phyloP scores from a whole-genome alignment of 2,888 invertebrate genomes.

The Cylloceria caligata region DNA sequence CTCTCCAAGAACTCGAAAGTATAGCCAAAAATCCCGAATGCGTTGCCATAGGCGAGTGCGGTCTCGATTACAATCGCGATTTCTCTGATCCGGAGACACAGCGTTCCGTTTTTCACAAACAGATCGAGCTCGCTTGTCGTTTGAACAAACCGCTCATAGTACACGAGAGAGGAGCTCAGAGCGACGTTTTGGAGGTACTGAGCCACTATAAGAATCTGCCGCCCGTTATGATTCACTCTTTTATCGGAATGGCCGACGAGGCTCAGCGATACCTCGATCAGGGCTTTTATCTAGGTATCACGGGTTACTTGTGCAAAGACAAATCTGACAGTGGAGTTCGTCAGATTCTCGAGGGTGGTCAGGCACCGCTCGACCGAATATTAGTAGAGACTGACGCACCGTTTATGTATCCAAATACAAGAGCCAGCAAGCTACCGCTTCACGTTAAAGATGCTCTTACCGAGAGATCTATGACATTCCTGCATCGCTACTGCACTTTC shows the following conservation, averaged over 20 bases:
- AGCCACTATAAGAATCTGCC: constrained; percentile 88
- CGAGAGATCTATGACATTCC: constrained; percentile 92
- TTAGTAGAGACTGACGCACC: constrained; percentile 97
- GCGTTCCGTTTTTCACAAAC: constrained; percentile 93
- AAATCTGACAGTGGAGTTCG: constrained; percentile 96
- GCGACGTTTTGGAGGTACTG: constrained; percentile 92
- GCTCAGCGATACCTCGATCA: constrained; percentile 93
- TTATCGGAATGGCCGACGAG: constrained; percentile 95
- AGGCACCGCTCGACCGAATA: constrained; percentile 93
- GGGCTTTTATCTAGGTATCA: constrained; percentile 94
- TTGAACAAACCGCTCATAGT: constrained; percentile 95
- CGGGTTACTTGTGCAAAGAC: constrained; percentile 95
- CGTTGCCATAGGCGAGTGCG: constrained; percentile 97
- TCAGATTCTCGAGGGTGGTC: constrained; percentile 91
- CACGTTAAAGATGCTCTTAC: constrained; percentile 95
- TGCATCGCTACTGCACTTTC: constrained; percentile 96
- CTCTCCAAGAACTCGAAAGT: constrained; percentile 88
- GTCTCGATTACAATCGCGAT: constrained; percentile 96
- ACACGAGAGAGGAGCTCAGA: constrained; percentile 96
- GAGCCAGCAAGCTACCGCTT: constrained; percentile 95
- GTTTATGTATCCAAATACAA: constrained; percentile 97
- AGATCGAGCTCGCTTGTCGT: constrained; percentile 94
- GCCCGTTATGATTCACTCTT: constrained; percentile 95
- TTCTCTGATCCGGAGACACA: constrained; percentile 96
- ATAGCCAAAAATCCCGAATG: constrained; percentile 94